phyloP scores from a whole-genome alignment of 1,140 invertebrate species.

The Augochlora pura region DNA sequence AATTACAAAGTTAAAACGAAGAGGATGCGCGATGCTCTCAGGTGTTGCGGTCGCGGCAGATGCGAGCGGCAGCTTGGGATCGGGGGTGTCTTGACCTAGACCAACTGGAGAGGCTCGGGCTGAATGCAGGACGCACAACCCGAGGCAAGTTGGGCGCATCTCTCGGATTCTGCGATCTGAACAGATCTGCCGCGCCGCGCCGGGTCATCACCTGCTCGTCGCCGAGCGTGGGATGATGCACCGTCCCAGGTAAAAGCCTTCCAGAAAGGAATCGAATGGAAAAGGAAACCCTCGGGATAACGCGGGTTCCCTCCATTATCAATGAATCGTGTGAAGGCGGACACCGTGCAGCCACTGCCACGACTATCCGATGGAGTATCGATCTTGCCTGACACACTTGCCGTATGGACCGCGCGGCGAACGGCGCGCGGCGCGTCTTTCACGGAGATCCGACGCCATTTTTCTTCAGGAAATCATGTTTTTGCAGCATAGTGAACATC shows the following conservation, averaged over 20 bases:
- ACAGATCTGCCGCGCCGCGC: background rate
- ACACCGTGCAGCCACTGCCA: constrained; percentile 47
- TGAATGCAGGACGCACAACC: constrained; percentile 40
- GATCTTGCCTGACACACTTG: constrained; percentile 43
- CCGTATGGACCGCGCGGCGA: constrained; percentile 14
- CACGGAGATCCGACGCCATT: too few species aligned
- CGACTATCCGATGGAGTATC: constrained; percentile 56
- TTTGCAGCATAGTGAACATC: background rate
- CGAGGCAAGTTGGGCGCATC: constrained; percentile 18
- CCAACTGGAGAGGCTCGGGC: constrained; percentile 31
- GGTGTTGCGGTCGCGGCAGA: constrained; percentile 28
- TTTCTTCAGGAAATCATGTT: too few species aligned
- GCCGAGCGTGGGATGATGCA: constrained; percentile 73
- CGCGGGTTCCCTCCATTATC: constrained; percentile 69
- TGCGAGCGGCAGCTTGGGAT: constrained; percentile 38
- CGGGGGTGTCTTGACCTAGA: constrained; percentile 49
- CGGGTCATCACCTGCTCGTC: constrained; percentile 71
- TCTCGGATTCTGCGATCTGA: constrained; percentile 19
- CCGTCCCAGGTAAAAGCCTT: constrained; percentile 58
- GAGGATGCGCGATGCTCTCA: background rate
- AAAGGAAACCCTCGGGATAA: constrained; percentile 57
- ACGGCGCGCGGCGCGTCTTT: background rate
- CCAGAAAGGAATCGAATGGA: constrained; percentile 58
- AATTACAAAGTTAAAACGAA: background rate
- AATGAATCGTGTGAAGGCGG: constrained; percentile 59